Base-by-base conservation (phyloP, 2,888 invertebrate genomes). In the Tetragnatha montana region DNA sequence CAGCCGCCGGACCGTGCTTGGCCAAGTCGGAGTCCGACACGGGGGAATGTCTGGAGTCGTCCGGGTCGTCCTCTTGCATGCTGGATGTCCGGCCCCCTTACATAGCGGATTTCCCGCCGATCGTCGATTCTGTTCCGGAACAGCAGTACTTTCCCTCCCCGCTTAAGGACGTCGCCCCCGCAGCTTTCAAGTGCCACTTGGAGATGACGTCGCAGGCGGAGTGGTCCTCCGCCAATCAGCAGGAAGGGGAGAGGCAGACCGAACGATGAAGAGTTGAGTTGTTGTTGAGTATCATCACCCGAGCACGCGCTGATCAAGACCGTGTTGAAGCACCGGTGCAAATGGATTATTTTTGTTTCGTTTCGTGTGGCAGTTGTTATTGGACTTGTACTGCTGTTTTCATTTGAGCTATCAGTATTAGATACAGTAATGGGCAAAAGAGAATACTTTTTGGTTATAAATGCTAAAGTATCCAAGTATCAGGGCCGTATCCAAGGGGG, bases 41-140 rank as follows among this genome's bases (percentile, higher is more conserved):
- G n/a, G n/a, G n/a, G n/a, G 88, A 82, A 60, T 82, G 83, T n/a
- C 68, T 87, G n/a, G 81, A 60, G 12, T 35, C 81, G 19, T 22
- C 73, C 21, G 70, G 76, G 17, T 68, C 80, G 7, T 71, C 76
- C 69, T 88, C 88, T 1, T 88, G 88, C 21, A 88, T 88, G 88
- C 19, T 88, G 83, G 70, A 70, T 51, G 70, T 22, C 21, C 70
- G 71, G 14, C 21, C 60, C 22, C 60, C 70, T 10, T 49, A 71
- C 51, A 73, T 79, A 10, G 22, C 88, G 1, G 82, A 70, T 6
- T 81, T 75, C 73, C n/a, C 14, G 12, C 50, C 71, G n/a, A 50
- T 50, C 12, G 69, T 8, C 35, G 70, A 81, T 35, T 35, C 10
- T 4, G 47, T n/a, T 21, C 70, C 60, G 60, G 35, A 17, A 60